Evolutionary conservation across 2,113 vertebrate species (phyloP).

Genomic region (Polypterus senegalus): DNA sequence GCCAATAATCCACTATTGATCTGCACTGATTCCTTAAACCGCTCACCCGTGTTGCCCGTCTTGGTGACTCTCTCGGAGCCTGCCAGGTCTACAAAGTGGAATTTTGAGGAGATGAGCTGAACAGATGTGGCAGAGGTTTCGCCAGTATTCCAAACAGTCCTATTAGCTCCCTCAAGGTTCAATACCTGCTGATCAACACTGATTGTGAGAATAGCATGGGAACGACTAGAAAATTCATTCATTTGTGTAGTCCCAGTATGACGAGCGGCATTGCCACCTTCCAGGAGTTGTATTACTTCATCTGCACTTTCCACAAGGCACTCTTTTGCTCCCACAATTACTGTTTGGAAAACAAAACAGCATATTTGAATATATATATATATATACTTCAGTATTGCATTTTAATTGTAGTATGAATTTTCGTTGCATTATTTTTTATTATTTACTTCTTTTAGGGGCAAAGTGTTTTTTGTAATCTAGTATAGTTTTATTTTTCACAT

Average conservation of each 20-base stretch:
- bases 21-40: conserved; percentile 75
- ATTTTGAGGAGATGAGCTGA: conserved; percentile 56
- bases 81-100: conserved; percentile 81
- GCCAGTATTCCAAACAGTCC: conserved; percentile 9
- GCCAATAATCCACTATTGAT: conserved; percentile 77
- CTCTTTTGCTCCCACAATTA: conserved; percentile 75
- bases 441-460: too few species aligned
- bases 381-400: too few species aligned
- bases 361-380: conserved; percentile 16
- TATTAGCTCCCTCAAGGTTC: conserved; percentile 4
- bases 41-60: conserved; percentile 64
- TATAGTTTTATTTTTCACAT: too few species aligned
- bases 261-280: conserved; percentile 62
- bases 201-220: conserved; percentile 76
- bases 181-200: conserved; percentile 44
- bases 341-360: conserved; percentile 44
- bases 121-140: conserved; percentile 25
- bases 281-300: conserved; percentile 62
- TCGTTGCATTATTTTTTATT: too few species aligned
- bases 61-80: conserved; percentile 73
- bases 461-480: too few species aligned
- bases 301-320: conserved; percentile 56
- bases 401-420: too few species aligned
- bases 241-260: conserved; percentile 62
- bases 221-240: conserved; percentile 78